Evolutionary conservation across 2,797 vertebrate species (phyloP), one percentile per base, ranked within the genome.

Genomic region (Astyanax mexicanus): DNA sequence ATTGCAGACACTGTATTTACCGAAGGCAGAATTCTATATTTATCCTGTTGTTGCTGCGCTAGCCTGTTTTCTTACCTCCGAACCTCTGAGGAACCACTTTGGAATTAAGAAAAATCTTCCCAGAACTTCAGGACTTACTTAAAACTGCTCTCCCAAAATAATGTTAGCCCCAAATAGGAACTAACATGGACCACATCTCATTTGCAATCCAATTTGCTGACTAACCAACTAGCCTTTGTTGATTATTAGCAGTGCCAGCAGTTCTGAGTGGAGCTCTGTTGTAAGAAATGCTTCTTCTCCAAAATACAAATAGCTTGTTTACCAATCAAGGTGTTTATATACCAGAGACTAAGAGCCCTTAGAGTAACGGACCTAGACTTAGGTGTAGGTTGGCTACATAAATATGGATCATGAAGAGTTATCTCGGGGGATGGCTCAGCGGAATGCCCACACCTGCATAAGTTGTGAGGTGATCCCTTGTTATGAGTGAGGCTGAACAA

Each of bases 171-270:
- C 54, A 37, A 51, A 49, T 51, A 6, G 42, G 54, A 35, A 2
- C 19, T 19, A 47, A 13, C 13, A 45, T 23, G 21, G 27, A 60
- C 52, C 38, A 47, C 4, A 15, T 23, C 38, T 74, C 40, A 66
- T 74, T 67, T 75, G 29, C 52, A 75, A 4, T 23, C 51, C 66
- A 19, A 55, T 66, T 37, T 75, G 42, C 64, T 67, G 66, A 67
- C 58, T 27, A 38, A 40, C 58, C 7, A 74, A 38, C 29, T 38
- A 9, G 29, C n/a, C 12, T 23, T 9, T 45, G 40, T 75, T 58
- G 44, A 58, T 47, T 58, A 47, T 47, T 37, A 57, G 21, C 51
- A 55, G 25, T 3, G 13, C 3, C 32, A 32, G 2, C 27, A 57
- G 19, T 47, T 57, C 21, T 35, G 51, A n/a, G 25, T 35, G 51